Evolutionary conservation across 92 coral and sea anemone genomes (phyloP), one percentile per base, ranked within the genome.

Genomic region (Pocillopora meandrina): DNA sequence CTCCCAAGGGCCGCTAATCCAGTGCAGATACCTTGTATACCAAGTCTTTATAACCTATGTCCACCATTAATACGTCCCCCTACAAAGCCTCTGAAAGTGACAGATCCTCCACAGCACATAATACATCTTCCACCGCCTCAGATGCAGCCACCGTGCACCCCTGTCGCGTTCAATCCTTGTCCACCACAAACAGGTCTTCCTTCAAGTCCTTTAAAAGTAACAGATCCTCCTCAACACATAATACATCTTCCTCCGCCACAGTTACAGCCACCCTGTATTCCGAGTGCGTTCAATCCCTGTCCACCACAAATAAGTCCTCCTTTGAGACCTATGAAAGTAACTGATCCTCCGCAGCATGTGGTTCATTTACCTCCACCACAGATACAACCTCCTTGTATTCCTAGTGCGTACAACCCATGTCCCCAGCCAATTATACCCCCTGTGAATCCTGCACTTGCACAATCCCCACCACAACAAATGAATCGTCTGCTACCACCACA

Each of bases 361-460:
- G 56, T 80, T 1, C 84, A 80, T 57, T 72, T 80, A 0, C 84
- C 84, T 49, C 82, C 61, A 5, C 82, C 56, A 12, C 18, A n/a
- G 72, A 83, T 89, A 84, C 69, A 73, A 42, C 84, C 85, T 69
- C 93, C 85, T 18, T 86, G 90, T 55, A 76, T 85, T 15, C 92
- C 92, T 15, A 84, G 83, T 61, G 65, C 77, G n/a, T 64, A 66
- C 33, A 68, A 71, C 17, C 80, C 80, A 12, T 89, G 92, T 17
- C 70, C 87, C 14, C 78, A 69, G 8, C 34, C 73, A 1, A 47
- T 58, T 55, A n/a, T 36, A 15, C 13, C 21, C 1, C 76, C 67
- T 57, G 3, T 57, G 15, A 74, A 74, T 60, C 60, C 80, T 16
- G 5, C 7, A 10, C 47, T 59, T 18, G 56, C 74, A 18, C 6